These are phyloP conservation scores for Apostichopus leukothele DNA, from an alignment of 53 echinoderm and acorn worm species.

Conservation along the genomic window DNA sequence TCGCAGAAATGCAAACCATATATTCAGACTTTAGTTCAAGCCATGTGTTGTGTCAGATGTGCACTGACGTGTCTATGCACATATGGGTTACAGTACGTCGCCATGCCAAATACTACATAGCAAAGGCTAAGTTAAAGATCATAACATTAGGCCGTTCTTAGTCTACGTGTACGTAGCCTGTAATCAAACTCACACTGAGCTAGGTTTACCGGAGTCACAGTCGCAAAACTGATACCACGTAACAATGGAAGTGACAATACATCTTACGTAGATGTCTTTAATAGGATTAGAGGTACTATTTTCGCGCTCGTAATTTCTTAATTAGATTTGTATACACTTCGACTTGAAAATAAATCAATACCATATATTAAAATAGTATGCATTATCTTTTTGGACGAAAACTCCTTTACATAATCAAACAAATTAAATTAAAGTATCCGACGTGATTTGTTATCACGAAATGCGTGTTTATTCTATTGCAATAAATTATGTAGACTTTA, in stretches of 20 bases:
- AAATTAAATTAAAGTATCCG: neutral
- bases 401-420: neutral
- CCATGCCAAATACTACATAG: too few relatives aligned
- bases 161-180: neutral
- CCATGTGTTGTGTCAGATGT: neutral
- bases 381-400: neutral
- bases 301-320: neutral
- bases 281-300: neutral
- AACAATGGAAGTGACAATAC: neutral
- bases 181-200: neutral
- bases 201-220: neutral
- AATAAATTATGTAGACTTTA: neutral
- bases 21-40: neutral
- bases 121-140: neutral
- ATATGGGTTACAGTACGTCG: too few relatives aligned
- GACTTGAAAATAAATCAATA: neutral
- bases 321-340: neutral
- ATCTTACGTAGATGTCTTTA: neutral
- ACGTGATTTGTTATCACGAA: neutral
- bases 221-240: neutral
- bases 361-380: neutral
- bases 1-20: neutral
- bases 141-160: neutral
- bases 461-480: neutral
- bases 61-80: neutral